Conservation (phyloP, 1,140 invertebrate species). For the Heliconius hewitsoni region DNA sequence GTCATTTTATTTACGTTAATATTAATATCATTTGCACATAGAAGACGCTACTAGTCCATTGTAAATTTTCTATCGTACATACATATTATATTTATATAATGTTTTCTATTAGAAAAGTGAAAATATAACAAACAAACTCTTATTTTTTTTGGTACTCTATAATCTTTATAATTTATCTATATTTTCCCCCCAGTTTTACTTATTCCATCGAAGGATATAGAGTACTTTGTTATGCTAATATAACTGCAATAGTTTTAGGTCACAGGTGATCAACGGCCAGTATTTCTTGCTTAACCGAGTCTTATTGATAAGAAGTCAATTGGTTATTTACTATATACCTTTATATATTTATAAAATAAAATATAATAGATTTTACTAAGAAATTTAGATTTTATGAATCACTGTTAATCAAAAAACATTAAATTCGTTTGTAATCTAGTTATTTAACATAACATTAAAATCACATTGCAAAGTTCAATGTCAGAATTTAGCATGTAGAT, state of each 20-base stretch:
- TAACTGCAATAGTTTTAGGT: slow-evolving; percentile 56
- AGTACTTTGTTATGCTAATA: slow-evolving; percentile 52
- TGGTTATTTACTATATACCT: not conserved
- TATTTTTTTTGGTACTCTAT: not conserved
- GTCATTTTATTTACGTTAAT: slow-evolving; percentile 12
- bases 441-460: slow-evolving; percentile 1
- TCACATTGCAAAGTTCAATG: slow-evolving; percentile 63
- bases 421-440: not conserved
- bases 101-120: too few relatives aligned
- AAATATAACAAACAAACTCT: not conserved
- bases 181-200: not conserved
- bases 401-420: not conserved
- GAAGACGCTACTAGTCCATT: not conserved
- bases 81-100: too few relatives aligned
- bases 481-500: slow-evolving; percentile 51
- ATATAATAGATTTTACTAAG: too few relatives aligned
- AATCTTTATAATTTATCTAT: not conserved
- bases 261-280: slow-evolving; percentile 72
- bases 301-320: slow-evolving; percentile 18
- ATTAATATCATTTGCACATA: not conserved
- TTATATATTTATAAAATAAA: not conserved
- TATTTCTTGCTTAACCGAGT: slow-evolving; percentile 63
- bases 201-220: not conserved
- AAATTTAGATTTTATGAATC: too few relatives aligned
- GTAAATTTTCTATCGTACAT: too few relatives aligned